A percentile compares a stretch with the other conserved stretches of the same genome.
phyloP scores from a whole-genome alignment of 2,797 vertebrate species.

The Melanogrammus aeglefinus region DNA sequence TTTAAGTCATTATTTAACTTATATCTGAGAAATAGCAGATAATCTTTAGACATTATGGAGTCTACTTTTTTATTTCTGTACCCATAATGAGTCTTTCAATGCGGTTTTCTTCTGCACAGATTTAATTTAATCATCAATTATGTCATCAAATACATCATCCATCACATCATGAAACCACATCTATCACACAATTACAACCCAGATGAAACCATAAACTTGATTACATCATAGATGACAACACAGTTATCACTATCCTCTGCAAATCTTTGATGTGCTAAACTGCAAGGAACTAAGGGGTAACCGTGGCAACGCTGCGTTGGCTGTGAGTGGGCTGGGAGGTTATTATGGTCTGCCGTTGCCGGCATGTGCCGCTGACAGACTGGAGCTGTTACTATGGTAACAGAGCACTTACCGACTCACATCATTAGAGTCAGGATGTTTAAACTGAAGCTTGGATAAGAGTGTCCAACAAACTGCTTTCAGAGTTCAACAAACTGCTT shows the following conservation, averaged over 20 bases:
- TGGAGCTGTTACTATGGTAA: slow-evolving; percentile 52
- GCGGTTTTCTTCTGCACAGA: no score
- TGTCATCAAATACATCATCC: no score
- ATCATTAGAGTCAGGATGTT: neutral
- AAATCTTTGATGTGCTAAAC: slow-evolving; percentile 12
- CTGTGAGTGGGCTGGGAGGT: slow-evolving; percentile 52
- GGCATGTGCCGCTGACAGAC: slow-evolving; percentile 57
- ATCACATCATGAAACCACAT: neutral
- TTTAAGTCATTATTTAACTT: no score
- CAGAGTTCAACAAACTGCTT: no score
- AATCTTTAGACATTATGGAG: no score
- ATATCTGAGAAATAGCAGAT: no score
- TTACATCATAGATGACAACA: neutral
- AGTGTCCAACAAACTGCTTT: no score
- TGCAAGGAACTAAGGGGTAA: slow-evolving; percentile 21
- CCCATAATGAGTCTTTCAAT: no score
- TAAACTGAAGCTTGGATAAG: no score
- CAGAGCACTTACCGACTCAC: slow-evolving; percentile 25
- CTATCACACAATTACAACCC: neutral
- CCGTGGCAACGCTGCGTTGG: slow-evolving; percentile 44
- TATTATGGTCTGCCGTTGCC: slow-evolving; percentile 55
- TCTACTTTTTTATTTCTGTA: no score
- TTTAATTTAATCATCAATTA: no score
- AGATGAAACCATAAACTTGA: neutral
- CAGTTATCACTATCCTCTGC: neutral